Base-by-base conservation (phyloP, 2,113 vertebrate species). In the Phoxinus phoxinus region DNA sequence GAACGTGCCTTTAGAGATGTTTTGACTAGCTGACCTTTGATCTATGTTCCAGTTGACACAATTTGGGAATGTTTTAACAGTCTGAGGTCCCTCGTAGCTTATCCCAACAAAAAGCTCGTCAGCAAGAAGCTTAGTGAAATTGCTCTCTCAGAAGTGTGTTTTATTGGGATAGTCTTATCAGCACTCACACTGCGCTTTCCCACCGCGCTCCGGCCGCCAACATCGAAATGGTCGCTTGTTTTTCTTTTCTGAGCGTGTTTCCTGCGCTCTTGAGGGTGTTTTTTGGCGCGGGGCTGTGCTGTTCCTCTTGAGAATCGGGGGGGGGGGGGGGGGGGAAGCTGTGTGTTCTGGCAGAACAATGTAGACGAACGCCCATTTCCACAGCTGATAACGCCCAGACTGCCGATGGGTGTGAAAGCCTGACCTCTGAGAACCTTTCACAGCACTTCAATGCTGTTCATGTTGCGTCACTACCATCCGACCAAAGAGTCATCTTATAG, bases 381-480 rank as follows among this genome's bases (percentile, higher is more conserved):
- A 92, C 90, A 86, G 90, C 90, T 90, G 94, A 94, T 94, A 92
- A 92, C 89, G 65, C 88, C 74, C 27, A 63, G 85, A 35, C 89
- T 32, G 85, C 75, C 46, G 76, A 65, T 83, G 80, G 88, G 89
- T 87, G 93, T 88, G 89, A 91, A 90, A 85, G 87, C 61, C 30
- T 79, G 77, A 79, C 87, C 87, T 90, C 71, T 85, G 86, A 72
- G 48, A 89, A 91, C 91, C 92, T 93, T 94, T 92, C 92, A 87
- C 48, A 41, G 88, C 65, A 89, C 88, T 90, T 84, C 88, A 89
- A 87, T 89, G 25, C 81, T 90, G 89, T 93, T 93, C 92, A 85
- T 90, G 87, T 92, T 92, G 86, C 79, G 85, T 92, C 90, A 90
- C 89, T 71, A 59, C 59, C 69, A 41, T 80, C 44, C 71, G 84